These are phyloP conservation scores for Nestor notabilis DNA, from an alignment of 2,113 vertebrate species.

Conservation along the genomic window DNA sequence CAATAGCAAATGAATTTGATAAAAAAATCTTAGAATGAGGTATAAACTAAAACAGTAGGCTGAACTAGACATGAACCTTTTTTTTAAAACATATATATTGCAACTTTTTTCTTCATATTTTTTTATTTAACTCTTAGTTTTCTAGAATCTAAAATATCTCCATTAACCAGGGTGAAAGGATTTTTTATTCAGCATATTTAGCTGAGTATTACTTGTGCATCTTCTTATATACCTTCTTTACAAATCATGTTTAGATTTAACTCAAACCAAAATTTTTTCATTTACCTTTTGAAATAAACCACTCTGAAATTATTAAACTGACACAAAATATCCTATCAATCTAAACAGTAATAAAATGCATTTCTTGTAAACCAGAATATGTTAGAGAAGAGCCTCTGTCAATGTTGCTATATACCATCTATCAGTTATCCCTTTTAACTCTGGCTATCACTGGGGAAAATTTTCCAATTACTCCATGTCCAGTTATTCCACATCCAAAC, in stretches of 20 bases:
- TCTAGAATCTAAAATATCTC: not conserved
- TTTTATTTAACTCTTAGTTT: not conserved
- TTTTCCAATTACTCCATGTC: not conserved
- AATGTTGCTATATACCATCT: not conserved
- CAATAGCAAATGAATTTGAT: not conserved
- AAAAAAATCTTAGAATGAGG: not conserved
- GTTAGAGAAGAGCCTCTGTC: not conserved
- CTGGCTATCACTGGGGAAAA: fast-evolving
- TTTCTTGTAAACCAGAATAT: not conserved
- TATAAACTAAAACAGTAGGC: not conserved
- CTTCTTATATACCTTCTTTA: not conserved
- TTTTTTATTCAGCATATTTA: not conserved
- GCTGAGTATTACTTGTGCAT: not conserved
- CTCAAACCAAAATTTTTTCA: not conserved
- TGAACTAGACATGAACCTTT: not conserved
- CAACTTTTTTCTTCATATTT: not conserved
- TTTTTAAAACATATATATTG: not conserved
- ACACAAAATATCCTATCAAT: not conserved
- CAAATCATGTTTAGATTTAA: not conserved
- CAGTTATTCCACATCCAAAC: not conserved
- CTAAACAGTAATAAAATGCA: not conserved
- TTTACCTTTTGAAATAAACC: not conserved
- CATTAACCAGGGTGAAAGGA: not conserved
- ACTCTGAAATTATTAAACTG: not conserved
- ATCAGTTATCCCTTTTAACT: not conserved